phyloP scores from a whole-genome alignment of 2,888 invertebrate species.

The Keiferia lycopersicella region DNA sequence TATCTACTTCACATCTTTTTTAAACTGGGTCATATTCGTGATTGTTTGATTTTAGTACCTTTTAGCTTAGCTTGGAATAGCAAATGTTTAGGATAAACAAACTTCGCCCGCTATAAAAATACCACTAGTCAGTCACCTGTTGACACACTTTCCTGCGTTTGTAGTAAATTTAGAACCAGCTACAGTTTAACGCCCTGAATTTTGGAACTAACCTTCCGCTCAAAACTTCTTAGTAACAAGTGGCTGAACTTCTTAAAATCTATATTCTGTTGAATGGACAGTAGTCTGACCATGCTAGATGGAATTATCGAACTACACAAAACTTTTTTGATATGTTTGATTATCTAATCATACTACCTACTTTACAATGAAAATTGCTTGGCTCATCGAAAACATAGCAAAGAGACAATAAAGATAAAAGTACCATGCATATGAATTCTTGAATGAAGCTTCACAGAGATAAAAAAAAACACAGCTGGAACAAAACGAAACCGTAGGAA shows the following conservation, averaged over 20 bases:
- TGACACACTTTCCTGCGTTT: slow-evolving; percentile 23
- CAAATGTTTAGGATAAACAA: slow-evolving; percentile 14
- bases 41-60: neutral
- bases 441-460: too few relatives aligned
- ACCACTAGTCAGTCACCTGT: slow-evolving; percentile 19
- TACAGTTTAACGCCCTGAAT: slow-evolving; percentile 2
- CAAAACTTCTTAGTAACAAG: too few relatives aligned
- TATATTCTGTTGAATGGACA: too few relatives aligned
- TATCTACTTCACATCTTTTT: neutral
- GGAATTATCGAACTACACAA: too few relatives aligned
- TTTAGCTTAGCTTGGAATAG: neutral
- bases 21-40: neutral
- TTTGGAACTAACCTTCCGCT: neutral
- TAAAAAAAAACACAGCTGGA: neutral
- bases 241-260: too few relatives aligned
- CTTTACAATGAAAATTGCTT: too few relatives aligned
- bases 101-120: slow-evolving; percentile 7
- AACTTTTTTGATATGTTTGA: too few relatives aligned
- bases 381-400: too few relatives aligned
- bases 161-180: slow-evolving; percentile 26
- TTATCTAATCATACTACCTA: too few relatives aligned
- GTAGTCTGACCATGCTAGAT: too few relatives aligned
- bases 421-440: too few relatives aligned
- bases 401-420: neutral
- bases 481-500: neutral